phyloP scores from a whole-genome alignment of 2,113 vertebrate genomes.

The Isichthys henryi region DNA sequence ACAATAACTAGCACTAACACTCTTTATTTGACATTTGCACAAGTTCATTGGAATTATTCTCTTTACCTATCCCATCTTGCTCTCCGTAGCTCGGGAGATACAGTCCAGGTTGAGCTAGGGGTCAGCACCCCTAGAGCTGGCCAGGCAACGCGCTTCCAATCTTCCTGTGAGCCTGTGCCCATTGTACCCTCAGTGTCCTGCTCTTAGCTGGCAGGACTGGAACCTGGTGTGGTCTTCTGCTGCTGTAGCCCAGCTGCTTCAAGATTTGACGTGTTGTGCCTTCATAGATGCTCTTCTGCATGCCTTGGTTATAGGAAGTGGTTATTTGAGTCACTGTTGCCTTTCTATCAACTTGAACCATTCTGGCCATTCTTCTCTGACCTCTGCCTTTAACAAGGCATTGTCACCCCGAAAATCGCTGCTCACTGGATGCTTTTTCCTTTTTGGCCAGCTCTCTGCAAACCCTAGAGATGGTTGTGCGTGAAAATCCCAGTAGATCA shows the following conservation, averaged over 20 bases:
- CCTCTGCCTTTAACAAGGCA: background rate
- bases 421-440: background rate
- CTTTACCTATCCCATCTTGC: background rate
- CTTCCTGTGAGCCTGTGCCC: background rate
- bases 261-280: background rate
- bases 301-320: background rate
- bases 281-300: background rate
- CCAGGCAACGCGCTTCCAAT: background rate
- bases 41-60: background rate
- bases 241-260: background rate
- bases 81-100: background rate
- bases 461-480: background rate
- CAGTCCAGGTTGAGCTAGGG: background rate
- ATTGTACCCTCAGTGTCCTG: background rate
- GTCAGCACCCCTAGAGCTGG: background rate
- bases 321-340: background rate
- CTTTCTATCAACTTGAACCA: background rate
- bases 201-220: background rate
- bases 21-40: background rate
- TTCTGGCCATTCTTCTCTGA: background rate
- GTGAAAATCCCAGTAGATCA: background rate
- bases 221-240: background rate
- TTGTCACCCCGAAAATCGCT: background rate
- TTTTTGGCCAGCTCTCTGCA: background rate
- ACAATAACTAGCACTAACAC: background rate